Evolutionary conservation across 2,888 invertebrate species (phyloP).

Genomic region (Tipula confusa): DNA sequence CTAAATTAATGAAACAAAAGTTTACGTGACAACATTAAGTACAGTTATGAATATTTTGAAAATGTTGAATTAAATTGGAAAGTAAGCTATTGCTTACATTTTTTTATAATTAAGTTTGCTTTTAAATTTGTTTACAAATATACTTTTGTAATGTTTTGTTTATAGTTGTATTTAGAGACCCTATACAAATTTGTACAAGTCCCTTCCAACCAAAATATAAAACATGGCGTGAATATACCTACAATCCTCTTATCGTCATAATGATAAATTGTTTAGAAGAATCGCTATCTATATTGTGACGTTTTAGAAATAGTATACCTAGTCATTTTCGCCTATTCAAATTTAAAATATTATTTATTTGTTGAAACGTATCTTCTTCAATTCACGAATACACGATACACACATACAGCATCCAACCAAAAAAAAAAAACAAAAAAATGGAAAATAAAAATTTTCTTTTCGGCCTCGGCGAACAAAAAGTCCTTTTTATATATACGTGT

Average conservation of each 20-base stretch:
- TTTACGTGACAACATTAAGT: too few relatives aligned
- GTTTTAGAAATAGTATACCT: not conserved
- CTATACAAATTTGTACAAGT: too few relatives aligned
- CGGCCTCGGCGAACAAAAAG: not conserved
- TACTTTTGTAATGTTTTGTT: too few relatives aligned
- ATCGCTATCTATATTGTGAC: not conserved
- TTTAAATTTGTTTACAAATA: too few relatives aligned
- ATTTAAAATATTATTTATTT: not conserved
- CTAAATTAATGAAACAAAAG: too few relatives aligned
- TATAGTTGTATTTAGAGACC: too few relatives aligned
- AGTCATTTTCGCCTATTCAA: conserved; percentile 4
- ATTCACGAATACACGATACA: not conserved
- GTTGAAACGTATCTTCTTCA: not conserved
- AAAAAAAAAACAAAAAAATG: too few relatives aligned
- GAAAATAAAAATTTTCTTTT: not conserved
- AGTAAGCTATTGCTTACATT: too few relatives aligned
- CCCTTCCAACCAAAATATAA: too few relatives aligned
- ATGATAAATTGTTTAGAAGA: not conserved
- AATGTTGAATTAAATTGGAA: too few relatives aligned
- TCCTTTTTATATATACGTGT: not conserved
- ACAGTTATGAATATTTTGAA: too few relatives aligned
- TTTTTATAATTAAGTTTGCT: too few relatives aligned
- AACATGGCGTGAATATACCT: not conserved
- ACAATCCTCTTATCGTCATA: not conserved
- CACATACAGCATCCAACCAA: not conserved